Base-by-base conservation (phyloP, 2,888 invertebrate genomes). In the Hartigia nigra region DNA sequence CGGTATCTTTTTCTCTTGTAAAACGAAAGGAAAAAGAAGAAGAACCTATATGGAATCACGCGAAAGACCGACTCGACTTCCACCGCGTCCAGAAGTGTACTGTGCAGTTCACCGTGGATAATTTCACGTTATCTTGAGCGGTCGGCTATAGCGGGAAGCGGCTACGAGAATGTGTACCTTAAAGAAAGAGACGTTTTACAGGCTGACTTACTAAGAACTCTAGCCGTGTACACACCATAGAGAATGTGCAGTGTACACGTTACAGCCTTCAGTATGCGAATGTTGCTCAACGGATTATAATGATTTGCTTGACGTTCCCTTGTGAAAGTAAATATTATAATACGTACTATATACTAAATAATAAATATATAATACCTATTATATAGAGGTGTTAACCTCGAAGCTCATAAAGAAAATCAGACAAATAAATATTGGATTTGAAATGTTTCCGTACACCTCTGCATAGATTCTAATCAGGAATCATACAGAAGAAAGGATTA, bases 111-210 rank as follows among this genome's bases (percentile, higher is more conserved):
- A 37, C 74, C 79, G 81, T 85, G 55, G 55, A 55, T 23, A 82
- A 86, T 80, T 81, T 80, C 81, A 81, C 83, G 75, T 83, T 87
- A 86, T 86, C 84, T 75, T 55, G 37, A 79, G 78, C 80, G 78
- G 78, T 82, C 78, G 77, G 83, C 55, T 55, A 23, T 55, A 78
- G 75, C 76, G 74, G 77, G 55, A 82, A 82, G 79, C 80, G 81
- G 79, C 39, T 76, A 78, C 72, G 75, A 76, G 83, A 86, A 76
- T 76, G 76, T 70, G 39, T 76, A 31, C 39, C 36, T 34, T 70
- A 55, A 55, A 55, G 55, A 55, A 55, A 55, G 55, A 55, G 55
- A 55, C 55, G 23, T 55, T 55, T 55, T 55, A 55, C 55, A 55
- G 23, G 55, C 55, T 55, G 55, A 23, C 55, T 55, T 55, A 55